Evolutionary conservation across 2,113 vertebrate species (phyloP).

Genomic region (Poeciliopsis occidentalis): DNA sequence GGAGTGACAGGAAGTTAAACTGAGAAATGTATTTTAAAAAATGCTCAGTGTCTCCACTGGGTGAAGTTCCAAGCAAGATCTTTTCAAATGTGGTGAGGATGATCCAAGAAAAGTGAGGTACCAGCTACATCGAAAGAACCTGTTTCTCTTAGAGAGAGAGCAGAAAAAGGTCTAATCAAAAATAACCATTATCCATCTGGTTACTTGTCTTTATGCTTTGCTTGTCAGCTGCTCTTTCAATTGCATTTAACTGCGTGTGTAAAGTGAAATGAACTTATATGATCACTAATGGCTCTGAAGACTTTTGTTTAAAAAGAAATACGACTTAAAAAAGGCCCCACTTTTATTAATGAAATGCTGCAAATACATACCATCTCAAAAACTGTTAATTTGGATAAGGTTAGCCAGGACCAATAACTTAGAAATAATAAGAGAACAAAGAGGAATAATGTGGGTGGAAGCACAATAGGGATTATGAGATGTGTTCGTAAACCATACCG

Average conservation of each 20-base stretch:
- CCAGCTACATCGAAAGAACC: neutral
- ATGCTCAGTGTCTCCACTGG: neutral
- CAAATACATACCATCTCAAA: slow-evolving; percentile 1
- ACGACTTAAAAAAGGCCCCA: neutral
- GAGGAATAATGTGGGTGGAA: slow-evolving; percentile 3
- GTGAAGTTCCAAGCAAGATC: neutral
- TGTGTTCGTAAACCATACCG: neutral
- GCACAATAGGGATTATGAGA: slow-evolving; percentile 7
- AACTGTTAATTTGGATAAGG: slow-evolving; percentile 1
- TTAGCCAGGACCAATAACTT: neutral
- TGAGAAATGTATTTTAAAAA: too few relatives aligned
- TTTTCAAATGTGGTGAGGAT: neutral
- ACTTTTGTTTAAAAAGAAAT: neutral
- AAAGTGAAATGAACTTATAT: slow-evolving; percentile 1
- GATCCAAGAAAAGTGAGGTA: neutral
- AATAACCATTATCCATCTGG: neutral
- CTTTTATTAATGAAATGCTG: neutral
- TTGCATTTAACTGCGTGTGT: neutral
- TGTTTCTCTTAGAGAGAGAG: neutral
- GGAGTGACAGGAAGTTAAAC: too few relatives aligned
- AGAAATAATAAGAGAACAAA: neutral
- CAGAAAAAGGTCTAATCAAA: neutral
- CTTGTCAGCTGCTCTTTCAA: neutral
- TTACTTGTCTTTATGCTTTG: neutral
- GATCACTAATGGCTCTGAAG: neutral